A percentile compares a stretch with the other conserved stretches of the same genome.
phyloP scores from a whole-genome alignment of 2,797 vertebrate genomes.

The Eulemur mongoz region DNA sequence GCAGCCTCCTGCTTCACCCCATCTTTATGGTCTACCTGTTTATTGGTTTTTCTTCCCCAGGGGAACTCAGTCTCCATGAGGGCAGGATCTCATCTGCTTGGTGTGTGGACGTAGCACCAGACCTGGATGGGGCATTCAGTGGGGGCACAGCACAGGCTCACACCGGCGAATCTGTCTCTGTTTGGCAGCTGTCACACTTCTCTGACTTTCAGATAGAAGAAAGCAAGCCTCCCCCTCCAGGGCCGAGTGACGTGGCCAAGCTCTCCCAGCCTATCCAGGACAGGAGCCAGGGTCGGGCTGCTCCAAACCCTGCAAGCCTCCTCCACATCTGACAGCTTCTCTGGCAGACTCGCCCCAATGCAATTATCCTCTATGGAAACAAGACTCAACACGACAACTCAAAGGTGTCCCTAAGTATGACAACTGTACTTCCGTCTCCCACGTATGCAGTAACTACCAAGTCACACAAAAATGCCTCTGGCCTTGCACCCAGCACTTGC shows the following conservation, averaged over 20 bases:
- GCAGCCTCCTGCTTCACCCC: background rate
- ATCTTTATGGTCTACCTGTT: background rate
- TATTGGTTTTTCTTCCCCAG: background rate
- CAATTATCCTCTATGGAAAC: background rate
- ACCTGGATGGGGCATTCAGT: background rate
- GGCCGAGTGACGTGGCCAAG: background rate
- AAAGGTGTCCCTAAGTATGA: background rate
- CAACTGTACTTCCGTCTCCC: background rate
- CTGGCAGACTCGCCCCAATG: background rate
- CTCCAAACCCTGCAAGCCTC: background rate
- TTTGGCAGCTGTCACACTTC: background rate
- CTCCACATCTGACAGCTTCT: background rate
- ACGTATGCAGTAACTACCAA: too few species aligned
- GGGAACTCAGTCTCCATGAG: background rate
- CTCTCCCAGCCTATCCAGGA: background rate
- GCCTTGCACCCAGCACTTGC: background rate
- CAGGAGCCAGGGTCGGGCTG: background rate
- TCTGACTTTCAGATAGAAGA: background rate
- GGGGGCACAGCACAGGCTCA: background rate
- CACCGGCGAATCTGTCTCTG: accelerated
- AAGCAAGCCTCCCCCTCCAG: background rate
- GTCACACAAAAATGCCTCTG: background rate
- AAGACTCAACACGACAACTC: background rate
- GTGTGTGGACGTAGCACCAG: background rate
- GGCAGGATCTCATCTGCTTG: background rate